Evolutionary conservation across 2,797 vertebrate species (phyloP).

Genomic region (Acanthopagrus latus): DNA sequence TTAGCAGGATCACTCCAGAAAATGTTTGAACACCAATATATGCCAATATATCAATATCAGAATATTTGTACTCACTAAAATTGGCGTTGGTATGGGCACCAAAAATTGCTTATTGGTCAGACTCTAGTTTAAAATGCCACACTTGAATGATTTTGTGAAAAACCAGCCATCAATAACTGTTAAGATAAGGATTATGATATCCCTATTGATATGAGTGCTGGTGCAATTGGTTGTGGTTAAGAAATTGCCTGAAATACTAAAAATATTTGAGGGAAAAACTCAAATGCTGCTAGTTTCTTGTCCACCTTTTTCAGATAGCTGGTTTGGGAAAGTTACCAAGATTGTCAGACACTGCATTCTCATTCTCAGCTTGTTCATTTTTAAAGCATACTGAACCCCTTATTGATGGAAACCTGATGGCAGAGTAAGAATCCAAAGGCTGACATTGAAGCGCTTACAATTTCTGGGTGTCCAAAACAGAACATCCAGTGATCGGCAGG

Average conservation of each 20-base stretch:
- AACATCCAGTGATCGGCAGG: neutral
- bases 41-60: no score
- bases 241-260: neutral
- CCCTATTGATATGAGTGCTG: no score
- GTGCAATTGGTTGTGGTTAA: neutral
- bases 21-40: no score
- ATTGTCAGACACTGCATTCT: neutral
- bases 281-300: neutral
- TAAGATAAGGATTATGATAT: neutral
- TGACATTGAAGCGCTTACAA: neutral
- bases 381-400: neutral
- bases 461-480: neutral
- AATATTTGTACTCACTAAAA: no score
- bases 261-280: neutral
- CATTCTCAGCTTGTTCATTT: neutral
- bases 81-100: no score
- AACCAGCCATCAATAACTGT: neutral
- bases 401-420: neutral
- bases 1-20: no score
- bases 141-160: neutral
- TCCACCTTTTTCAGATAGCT: neutral
- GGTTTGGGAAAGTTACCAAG: neutral
- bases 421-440: neutral
- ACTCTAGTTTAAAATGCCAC: no score
- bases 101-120: no score